A percentile compares a stretch with the other conserved stretches of the same genome.
phyloP scores from a whole-genome alignment of 2,797 vertebrate genomes.

The Acipenser oxyrinchus region DNA sequence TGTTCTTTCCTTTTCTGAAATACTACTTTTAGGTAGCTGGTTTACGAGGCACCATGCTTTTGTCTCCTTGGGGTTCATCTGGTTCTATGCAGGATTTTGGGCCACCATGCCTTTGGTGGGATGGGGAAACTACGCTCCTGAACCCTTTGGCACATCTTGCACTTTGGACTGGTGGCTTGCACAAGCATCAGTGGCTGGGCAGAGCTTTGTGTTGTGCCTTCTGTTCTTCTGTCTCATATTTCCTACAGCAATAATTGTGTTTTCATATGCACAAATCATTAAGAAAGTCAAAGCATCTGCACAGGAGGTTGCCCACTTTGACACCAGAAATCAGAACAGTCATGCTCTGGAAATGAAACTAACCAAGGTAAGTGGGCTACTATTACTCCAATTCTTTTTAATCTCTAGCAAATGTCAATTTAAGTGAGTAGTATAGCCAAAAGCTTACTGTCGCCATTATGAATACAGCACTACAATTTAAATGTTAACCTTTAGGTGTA shows the following conservation, averaged over 20 bases:
- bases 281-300: conserved; percentile 83
- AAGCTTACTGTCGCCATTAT: too few species aligned
- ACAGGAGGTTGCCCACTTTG: conserved; percentile 78
- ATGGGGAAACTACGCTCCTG: conserved; percentile 81
- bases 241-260: conserved; percentile 76
- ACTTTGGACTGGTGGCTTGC: conserved; percentile 94
- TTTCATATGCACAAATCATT: conserved; percentile 87
- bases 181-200: conserved; percentile 74
- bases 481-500: too few species aligned
- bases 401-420: too few species aligned
- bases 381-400: too few species aligned
- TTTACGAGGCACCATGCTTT: conserved; percentile 81
- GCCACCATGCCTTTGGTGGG: conserved; percentile 88
- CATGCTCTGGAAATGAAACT: conserved; percentile 84
- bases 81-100: conserved; percentile 84
- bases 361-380: conserved; percentile 68
- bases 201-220: conserved; percentile 81
- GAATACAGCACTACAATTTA: too few species aligned
- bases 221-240: conserved; percentile 89
- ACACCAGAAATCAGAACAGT: conserved; percentile 73
- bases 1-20: not conserved
- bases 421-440: too few species aligned
- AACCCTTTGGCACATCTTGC: conserved; percentile 91
- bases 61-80: conserved; percentile 70
- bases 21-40: conserved; percentile 69